Base-by-base conservation (phyloP, 2,797 vertebrate genomes). In the Tachyglossus aculeatus region DNA sequence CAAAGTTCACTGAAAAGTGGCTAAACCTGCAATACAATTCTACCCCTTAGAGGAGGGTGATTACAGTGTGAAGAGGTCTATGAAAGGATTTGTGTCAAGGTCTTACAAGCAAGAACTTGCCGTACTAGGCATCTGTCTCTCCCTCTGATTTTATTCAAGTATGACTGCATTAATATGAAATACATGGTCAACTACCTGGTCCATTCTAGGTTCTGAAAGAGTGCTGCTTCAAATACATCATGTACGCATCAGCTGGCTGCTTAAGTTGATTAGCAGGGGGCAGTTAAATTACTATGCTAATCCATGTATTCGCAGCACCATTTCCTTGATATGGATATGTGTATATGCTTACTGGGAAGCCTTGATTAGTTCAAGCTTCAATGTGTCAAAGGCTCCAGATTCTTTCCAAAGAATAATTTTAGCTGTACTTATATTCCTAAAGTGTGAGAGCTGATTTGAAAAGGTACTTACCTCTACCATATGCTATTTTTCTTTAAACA, bases 401-500 rank as follows among this genome's bases (percentile, higher is more conserved):
- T 89, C 86, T 82, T 86, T 88, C 85, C 89, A 78, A 89, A 90
- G 90, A 91, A 91, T 91, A 83, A 92, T 91, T 88, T 87, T 37
- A 85, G 82, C 88, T 71, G 47, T 70, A 77, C 88, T 90, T 63
- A 75, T 48, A 76, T 69, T 86, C 83, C 86, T 77, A 81, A 90
- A 89, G 88, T 83, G 86, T 74, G 65, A 45, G 82, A 85, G 88
- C 83, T 88, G 89, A 91, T 93, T 87, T 89, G 86, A 90, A 91
- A 91, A 91, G 90, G 87, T 91, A 88, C 88, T 91, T 90, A 88
- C 87, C 85, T 91, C 90, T 66, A 85, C 89, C 90, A 90, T 91
- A 91, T 89, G 92, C 91, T 92, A 88, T 89, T 92, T 92, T 91
- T 88, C 89, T 91, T 91, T 88, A 89, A 88, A 91, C 85, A 86